A percentile compares a stretch with the other conserved stretches of the same genome.
Evolutionary conservation across 2,113 vertebrate species (phyloP).

Genomic region (Electrona antarctica): DNA sequence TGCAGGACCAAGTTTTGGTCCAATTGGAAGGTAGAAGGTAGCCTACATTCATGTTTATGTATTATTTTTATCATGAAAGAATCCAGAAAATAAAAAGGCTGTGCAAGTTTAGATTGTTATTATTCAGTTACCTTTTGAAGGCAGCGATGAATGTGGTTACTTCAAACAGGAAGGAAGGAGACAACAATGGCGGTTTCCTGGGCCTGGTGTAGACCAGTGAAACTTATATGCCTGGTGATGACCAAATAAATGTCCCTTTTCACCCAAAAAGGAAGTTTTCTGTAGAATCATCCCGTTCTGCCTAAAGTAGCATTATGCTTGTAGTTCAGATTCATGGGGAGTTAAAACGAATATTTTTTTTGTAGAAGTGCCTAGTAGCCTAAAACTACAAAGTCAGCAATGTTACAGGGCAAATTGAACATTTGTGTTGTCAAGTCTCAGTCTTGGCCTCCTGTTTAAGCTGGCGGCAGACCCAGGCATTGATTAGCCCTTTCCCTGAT

Average conservation of each 20-base stretch:
- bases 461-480: no score
- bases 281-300: no score
- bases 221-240: background rate
- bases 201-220: conserved; percentile 7
- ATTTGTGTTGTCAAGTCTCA: no score
- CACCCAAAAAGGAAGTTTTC: background rate
- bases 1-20: conserved; percentile 50
- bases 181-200: conserved; percentile 63
- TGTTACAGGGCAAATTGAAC: no score
- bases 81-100: background rate
- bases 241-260: background rate
- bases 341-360: no score
- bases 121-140: background rate
- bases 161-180: conserved; percentile 50
- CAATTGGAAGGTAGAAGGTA: background rate
- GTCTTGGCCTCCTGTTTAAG: no score
- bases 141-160: conserved; percentile 1
- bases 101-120: background rate
- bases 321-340: no score
- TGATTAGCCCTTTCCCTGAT: background rate
- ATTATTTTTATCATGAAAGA: background rate
- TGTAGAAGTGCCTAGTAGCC: no score
- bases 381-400: no score
- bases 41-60: background rate
- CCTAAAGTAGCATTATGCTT: no score